Base-by-base conservation (phyloP, 2,888 invertebrate species). In the Brachylomia viminalis region DNA sequence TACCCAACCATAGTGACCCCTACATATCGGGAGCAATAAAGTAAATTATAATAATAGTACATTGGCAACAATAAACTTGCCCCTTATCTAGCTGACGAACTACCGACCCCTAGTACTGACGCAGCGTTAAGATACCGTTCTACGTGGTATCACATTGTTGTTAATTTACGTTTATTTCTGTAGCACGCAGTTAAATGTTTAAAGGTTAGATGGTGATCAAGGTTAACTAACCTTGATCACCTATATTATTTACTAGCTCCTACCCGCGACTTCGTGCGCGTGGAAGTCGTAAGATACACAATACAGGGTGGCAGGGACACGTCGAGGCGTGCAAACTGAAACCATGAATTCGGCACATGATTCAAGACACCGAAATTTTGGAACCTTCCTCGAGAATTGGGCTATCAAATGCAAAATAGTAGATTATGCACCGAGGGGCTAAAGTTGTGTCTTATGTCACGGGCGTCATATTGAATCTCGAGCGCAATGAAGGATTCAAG, bases 1-100 rank as follows among this genome's bases (percentile, higher is more conserved):
- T 72, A 73, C 1, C 15, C 42, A 52, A 74, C 75, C 79, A 83
- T 56, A 71, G 49, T 71, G 79, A 79, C 62, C 74, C 58, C 74
- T 56, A 70, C 49, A 27, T 72, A 45, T 75, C 75, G 58, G 10
- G 52, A 45, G 30, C 56, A 83, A 75, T 82, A 79, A 83, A 69
- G 64, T 69, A 59, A 71, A 72, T n/a, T n/a, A n/a, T 81, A 77
- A 75, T 69, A 66, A 78, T 72, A 83, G 70, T 17, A 76, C 47
- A 54, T 42, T 67, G 84, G 75, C 75, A 77, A 83, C 68, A 80
- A 80, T 83, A 83, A 74, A 81, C 66, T 74, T 59, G 68, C 27
- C 33, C 68, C 59, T 81, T 84, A 84, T 77, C 81, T 52, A 30
- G 20, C 23, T 38, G 81, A 81, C 84, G 75, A 75, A 75, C 83